A percentile compares a stretch with the other conserved stretches of the same genome.
Conservation (phyloP, 2,113 vertebrate genomes). For the Procavia capensis region DNA sequence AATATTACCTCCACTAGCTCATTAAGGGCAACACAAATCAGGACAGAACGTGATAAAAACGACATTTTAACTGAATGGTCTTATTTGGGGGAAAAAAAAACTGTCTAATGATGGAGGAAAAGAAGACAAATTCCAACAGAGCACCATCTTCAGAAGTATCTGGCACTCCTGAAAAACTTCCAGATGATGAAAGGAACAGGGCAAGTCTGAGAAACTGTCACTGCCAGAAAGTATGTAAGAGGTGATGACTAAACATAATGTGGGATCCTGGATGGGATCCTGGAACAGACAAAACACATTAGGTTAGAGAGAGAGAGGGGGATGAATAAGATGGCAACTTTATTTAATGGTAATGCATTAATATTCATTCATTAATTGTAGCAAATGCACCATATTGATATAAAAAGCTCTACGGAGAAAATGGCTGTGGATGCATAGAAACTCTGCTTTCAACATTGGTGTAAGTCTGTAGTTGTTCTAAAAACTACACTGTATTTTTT, state of each 20-base stretch:
- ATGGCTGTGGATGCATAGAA: not conserved
- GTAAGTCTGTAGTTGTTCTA: not conserved
- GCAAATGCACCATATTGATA: not conserved
- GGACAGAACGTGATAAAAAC: not conserved
- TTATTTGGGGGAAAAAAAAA: too few relatives aligned
- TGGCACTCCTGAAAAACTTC: not conserved
- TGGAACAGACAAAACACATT: not conserved
- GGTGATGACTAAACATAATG: not conserved
- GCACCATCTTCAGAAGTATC: not conserved
- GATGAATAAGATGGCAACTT: not conserved
- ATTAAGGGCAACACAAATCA: not conserved
- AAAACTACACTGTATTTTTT: not conserved
- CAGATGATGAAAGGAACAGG: not conserved
- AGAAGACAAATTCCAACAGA: not conserved
- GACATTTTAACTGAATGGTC: not conserved
- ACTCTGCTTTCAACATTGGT: not conserved
- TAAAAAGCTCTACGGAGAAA: not conserved
- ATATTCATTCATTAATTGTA: not conserved
- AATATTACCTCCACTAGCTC: not conserved
- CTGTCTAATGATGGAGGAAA: not conserved
- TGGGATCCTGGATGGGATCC: not conserved
- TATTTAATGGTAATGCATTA: not conserved
- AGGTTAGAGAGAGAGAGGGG: not conserved
- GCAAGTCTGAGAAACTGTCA: not conserved
- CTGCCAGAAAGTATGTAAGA: too few relatives aligned